Percentiles rank a stretch among this genome's conserved stretches.
Conservation (phyloP, 1,140 invertebrate genomes). For the Zaprionus nigranus region DNA sequence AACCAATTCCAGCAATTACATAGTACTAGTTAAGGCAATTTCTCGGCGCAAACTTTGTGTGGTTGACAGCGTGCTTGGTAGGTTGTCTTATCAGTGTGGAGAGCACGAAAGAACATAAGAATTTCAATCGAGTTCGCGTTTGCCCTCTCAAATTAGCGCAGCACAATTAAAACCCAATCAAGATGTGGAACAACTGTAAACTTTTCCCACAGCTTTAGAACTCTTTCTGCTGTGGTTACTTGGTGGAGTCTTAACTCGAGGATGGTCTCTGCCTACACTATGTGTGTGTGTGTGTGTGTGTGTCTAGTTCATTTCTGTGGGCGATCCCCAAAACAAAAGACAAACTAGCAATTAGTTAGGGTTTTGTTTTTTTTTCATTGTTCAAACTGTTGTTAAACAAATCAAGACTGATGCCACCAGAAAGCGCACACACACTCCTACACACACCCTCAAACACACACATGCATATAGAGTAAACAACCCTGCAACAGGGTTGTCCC, state of each 20-base stretch:
- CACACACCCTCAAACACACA: constrained; percentile 24
- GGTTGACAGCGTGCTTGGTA: neutral
- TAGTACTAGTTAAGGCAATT: constrained; percentile 25
- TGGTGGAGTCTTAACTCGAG: constrained; percentile 11
- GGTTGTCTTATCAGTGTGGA: constrained; percentile 12
- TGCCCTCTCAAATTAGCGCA: constrained; percentile 59
- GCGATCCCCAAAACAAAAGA: constrained; percentile 54
- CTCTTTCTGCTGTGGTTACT: constrained; percentile 54
- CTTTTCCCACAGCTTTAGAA: constrained; percentile 68
- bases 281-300: constrained; percentile 5
- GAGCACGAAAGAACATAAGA: constrained; percentile 24
- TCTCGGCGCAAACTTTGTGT: constrained; percentile 3
- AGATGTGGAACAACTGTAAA: constrained; percentile 64
- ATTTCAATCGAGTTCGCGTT: constrained; percentile 50
- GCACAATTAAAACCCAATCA: constrained; percentile 75
- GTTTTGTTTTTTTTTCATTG: constrained; percentile 44
- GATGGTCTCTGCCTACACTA: neutral
- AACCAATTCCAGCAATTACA: constrained; percentile 46
- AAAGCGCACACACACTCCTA: constrained; percentile 11
- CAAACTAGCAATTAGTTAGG: constrained; percentile 73
- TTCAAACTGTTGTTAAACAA: constrained; percentile 62
- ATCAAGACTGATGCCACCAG: constrained; percentile 32
- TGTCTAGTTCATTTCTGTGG: constrained; percentile 42
- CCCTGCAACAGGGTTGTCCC: constrained; percentile 23
- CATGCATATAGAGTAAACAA: constrained; percentile 27